Base-by-base conservation (phyloP, 2,888 invertebrate species). In the Heptascelio sp. region DNA sequence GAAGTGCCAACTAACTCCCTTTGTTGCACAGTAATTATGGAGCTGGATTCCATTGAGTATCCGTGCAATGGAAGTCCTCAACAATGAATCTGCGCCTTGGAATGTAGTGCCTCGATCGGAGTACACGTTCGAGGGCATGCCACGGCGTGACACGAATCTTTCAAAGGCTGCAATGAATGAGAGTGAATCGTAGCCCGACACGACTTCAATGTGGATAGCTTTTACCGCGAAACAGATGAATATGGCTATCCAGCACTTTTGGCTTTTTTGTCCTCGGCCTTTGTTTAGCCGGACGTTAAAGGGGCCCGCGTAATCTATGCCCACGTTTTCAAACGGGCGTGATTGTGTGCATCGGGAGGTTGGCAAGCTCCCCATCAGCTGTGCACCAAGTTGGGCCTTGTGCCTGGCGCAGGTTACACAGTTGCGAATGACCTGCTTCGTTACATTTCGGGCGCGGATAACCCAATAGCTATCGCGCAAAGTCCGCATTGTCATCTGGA, bases 1-100 rank as follows among this genome's bases (percentile, higher is more conserved):
- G 60, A 89, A 90, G 17, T 87, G 72, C 89, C 89, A 90, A 1
- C 8, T 8, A 8, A 30, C 8, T 30, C 30, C 30, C 8, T 30
- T 4, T 6, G 30, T 30, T 4, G 8, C 30, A 30, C 8, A 30
- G 8, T 30, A 8, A 30, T 30, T 8, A 30, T 8, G 8, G 8
- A 8, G 8, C 8, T 40, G 13, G 11, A 17, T 15, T 53, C 51
- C 25, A 21, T 13, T 5, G 25, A 3, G 17, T n/a, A n/a, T 15
- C 30, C 17, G 13, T 68, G 65, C 1, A 65, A 65, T 13, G 65
- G 65, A 2, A n/a, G 53, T 37, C 43, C n/a, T n/a, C n/a, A n/a
- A n/a, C n/a, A n/a, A n/a, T n/a, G n/a, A n/a, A n/a, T n/a, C n/a
- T n/a, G n/a, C n/a, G n/a, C n/a, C n/a, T n/a, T n/a, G n/a, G n/a